phyloP scores from a whole-genome alignment of 1,140 invertebrate genomes.

The Harlomillsia oculata region DNA sequence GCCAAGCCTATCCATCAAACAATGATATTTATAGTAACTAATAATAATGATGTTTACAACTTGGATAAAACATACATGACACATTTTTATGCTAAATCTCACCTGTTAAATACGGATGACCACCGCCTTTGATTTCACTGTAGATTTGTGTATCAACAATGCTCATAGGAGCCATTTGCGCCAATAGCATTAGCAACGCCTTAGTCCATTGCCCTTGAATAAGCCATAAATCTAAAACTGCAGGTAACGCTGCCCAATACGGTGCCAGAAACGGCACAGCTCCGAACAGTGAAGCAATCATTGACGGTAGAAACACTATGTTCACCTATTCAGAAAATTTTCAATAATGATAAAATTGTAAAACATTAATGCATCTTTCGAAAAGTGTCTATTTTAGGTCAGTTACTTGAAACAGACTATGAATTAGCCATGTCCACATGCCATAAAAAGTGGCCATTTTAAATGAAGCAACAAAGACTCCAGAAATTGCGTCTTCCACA shows the following conservation, averaged over 20 bases:
- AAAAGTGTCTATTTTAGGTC: neutral
- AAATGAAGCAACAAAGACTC: conserved; percentile 85
- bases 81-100: too few species aligned
- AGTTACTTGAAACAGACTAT: conserved; percentile 79
- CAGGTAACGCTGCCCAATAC: conserved; percentile 88
- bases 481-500: conserved; percentile 48
- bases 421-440: conserved; percentile 94
- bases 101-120: conserved; percentile 91
- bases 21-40: neutral
- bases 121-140: conserved; percentile 90
- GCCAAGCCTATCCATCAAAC: conserved; percentile 56
- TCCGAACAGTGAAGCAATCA: conserved; percentile 79
- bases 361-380: neutral
- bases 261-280: conserved; percentile 88
- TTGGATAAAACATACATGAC: neutral
- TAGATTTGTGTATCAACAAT: conserved; percentile 89
- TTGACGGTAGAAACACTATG: conserved; percentile 44
- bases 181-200: conserved; percentile 65
- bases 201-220: conserved; percentile 67
- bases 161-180: conserved; percentile 80
- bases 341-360: too few species aligned
- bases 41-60: neutral
- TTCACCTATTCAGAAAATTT: conserved; percentile 27
- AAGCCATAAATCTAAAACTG: conserved; percentile 85
- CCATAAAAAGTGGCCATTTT: conserved; percentile 97